A percentile compares a stretch with the other conserved stretches of the same genome.
Evolutionary conservation across 2,888 invertebrate genomes (phyloP).

Genomic region (Anticlea derivata): DNA sequence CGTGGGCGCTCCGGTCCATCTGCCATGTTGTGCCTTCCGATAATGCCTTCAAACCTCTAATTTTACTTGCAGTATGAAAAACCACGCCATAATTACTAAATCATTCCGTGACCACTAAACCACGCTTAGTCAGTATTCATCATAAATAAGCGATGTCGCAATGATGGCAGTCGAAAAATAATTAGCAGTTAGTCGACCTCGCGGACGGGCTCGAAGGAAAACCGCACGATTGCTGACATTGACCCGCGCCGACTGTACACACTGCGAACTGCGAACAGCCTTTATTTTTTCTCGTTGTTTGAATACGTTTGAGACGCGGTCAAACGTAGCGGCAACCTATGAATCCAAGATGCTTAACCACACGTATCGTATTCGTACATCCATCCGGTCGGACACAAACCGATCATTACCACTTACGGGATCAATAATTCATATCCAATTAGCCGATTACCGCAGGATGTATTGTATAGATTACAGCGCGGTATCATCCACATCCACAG

Average conservation of each 20-base stretch:
- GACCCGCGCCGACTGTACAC: slow-evolving; percentile 49
- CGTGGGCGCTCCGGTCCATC: slow-evolving; percentile 70
- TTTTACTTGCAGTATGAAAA: slow-evolving; percentile 24
- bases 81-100: slow-evolving; percentile 47
- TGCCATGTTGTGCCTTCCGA: slow-evolving; percentile 33
- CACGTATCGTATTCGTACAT: slow-evolving; percentile 42
- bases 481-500: slow-evolving; percentile 50
- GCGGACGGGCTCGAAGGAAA: slow-evolving; percentile 61
- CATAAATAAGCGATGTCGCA: slow-evolving; percentile 62
- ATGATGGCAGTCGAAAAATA: slow-evolving; percentile 69
- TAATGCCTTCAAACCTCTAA: slow-evolving; percentile 23
- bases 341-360: slow-evolving; percentile 46
- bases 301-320: slow-evolving; percentile 29
- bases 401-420: slow-evolving; percentile 59
- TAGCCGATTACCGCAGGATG: slow-evolving; percentile 67
- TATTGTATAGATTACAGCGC: slow-evolving; percentile 44
- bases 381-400: slow-evolving; percentile 51
- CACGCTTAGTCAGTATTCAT: slow-evolving; percentile 61
- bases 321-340: slow-evolving; percentile 37
- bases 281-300: slow-evolving; percentile 40
- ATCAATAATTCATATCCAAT: slow-evolving; percentile 74
- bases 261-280: slow-evolving; percentile 13
- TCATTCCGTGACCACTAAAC: slow-evolving; percentile 59
- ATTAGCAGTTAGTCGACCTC: slow-evolving; percentile 76
- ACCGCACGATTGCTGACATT: slow-evolving; percentile 68